These are phyloP conservation scores for Andrena bicolor DNA, from an alignment of 2,888 invertebrate genomes.

Conservation along the genomic window DNA sequence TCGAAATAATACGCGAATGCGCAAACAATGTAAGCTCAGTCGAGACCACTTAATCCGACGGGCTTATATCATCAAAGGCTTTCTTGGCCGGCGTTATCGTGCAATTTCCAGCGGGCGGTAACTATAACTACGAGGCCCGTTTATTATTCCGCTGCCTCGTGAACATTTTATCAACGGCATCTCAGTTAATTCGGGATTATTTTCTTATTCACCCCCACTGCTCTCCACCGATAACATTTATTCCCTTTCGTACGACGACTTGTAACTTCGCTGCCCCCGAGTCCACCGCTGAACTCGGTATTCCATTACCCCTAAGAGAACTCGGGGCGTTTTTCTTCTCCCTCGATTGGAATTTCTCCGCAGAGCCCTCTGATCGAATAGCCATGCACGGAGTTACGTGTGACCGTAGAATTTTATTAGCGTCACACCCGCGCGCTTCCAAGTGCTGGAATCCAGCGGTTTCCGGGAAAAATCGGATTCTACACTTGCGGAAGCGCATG, in stretches of 20 bases:
- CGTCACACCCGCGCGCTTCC: neutral
- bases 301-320: neutral
- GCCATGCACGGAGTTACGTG: neutral
- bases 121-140: conserved; percentile 27
- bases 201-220: conserved; percentile 20
- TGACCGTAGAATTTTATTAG: neutral
- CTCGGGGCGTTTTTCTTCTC: neutral
- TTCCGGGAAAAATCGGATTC: too few relatives aligned
- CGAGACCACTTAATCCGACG: conserved; percentile 52
- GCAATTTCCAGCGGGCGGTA: conserved; percentile 50
- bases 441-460: too few relatives aligned
- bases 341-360: neutral
- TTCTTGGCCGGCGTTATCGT: conserved; percentile 53
- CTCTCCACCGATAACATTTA: neutral
- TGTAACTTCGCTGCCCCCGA: neutral
- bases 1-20: conserved; percentile 14
- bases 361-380: neutral
- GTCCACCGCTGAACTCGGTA: neutral
- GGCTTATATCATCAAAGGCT: conserved; percentile 59
- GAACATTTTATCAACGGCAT: conserved; percentile 61
- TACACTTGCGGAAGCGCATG: too few relatives aligned
- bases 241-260: neutral
- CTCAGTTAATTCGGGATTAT: conserved; percentile 25
- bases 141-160: conserved; percentile 59
- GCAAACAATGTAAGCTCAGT: conserved; percentile 48